Evolutionary conservation across 1,140 invertebrate genomes (phyloP).

Genomic region (Heliconius hermathena): DNA sequence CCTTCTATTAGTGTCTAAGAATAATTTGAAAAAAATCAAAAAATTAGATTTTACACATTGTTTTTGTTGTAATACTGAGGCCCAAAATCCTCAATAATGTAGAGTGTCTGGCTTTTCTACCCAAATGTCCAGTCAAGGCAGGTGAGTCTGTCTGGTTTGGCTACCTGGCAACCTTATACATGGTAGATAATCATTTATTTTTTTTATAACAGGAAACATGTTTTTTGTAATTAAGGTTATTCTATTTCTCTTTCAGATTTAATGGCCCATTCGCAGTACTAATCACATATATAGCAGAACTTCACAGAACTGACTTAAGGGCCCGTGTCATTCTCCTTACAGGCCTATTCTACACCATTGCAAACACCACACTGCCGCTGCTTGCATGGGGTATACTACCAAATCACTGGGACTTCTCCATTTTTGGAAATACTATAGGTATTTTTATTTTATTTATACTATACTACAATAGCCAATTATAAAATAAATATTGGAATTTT

Average conservation of each 20-base stretch:
- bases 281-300: conserved; percentile 87
- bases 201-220: not conserved
- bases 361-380: conserved; percentile 80
- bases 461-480: too few species aligned
- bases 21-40: too few species aligned
- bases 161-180: too few species aligned
- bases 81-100: too few species aligned
- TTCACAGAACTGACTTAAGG: conserved; percentile 84
- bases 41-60: too few species aligned
- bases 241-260: conserved; percentile 78
- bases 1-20: too few species aligned
- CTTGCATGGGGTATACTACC: conserved; percentile 82
- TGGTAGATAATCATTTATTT: not conserved
- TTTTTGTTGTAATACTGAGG: too few species aligned
- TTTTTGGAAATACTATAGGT: conserved; percentile 69
- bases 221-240: not conserved
- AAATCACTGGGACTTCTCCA: conserved; percentile 64
- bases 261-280: conserved; percentile 88
- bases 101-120: too few species aligned
- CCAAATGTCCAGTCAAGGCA: too few species aligned
- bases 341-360: conserved; percentile 84
- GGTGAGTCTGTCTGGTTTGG: too few species aligned
- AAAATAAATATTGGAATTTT: too few species aligned
- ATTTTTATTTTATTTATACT: not conserved
- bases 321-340: conserved; percentile 84